Evolutionary conservation across 2,888 invertebrate species (phyloP).

Genomic region (Drosophila quinaria): DNA sequence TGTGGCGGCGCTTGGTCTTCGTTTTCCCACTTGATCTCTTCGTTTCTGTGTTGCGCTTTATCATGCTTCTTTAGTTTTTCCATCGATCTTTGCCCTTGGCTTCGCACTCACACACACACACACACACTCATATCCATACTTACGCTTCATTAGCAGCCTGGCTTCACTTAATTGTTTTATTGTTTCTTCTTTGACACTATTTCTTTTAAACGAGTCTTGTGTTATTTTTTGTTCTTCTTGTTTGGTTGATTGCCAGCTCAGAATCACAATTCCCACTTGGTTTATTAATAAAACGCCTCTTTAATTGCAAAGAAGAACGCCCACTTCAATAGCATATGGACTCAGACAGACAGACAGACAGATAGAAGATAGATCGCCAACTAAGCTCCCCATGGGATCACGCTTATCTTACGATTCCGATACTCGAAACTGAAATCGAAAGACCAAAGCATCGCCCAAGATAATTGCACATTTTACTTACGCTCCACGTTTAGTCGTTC

Average conservation of each 20-base stretch:
- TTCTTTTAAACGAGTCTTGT: conserved; percentile 40
- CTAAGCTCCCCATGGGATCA: conserved; percentile 23
- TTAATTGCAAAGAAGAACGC: conserved; percentile 65
- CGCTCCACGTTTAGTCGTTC: conserved; percentile 34
- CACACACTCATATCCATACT: conserved; percentile 13
- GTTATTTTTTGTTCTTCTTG: conserved; percentile 4
- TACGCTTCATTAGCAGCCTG: conserved; percentile 65
- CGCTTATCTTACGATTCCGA: conserved; percentile 14
- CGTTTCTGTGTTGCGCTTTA: conserved; percentile 14
- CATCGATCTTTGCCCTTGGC: conserved; percentile 60
- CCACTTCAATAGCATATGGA: conserved; percentile 59
- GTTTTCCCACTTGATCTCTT: conserved; percentile 39
- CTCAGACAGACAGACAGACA: conserved; percentile 22
- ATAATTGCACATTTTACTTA: conserved; percentile 73
- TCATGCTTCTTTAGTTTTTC: conserved; percentile 48
- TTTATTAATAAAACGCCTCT: conserved; percentile 70
- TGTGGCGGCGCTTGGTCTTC: conserved; percentile 41
- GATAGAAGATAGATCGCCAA: conserved; percentile 29
- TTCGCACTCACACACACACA: conserved; percentile 8
- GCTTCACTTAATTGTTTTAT: conserved; percentile 60
- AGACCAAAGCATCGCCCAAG: conserved; percentile 56
- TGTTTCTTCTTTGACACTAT: conserved; percentile 60
- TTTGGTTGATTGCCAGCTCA: conserved; percentile 28
- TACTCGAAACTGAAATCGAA: conserved; percentile 7
- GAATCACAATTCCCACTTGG: conserved; percentile 43